These are phyloP conservation scores for Catocala fraxini DNA, from an alignment of 2,888 invertebrate genomes.

Conservation along the genomic window DNA sequence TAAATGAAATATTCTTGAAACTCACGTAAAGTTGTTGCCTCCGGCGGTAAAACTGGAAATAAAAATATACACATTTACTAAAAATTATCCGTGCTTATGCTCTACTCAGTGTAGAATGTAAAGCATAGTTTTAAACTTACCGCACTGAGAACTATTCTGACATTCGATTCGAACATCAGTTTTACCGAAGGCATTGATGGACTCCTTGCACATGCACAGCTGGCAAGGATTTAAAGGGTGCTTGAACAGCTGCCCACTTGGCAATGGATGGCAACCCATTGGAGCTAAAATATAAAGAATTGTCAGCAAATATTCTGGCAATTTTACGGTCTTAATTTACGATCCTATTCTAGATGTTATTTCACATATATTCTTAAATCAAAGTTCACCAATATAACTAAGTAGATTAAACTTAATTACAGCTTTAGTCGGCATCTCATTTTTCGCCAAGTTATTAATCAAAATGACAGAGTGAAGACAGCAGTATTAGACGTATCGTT, in stretches of 20 bases:
- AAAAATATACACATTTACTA: background rate
- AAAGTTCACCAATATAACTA: no score
- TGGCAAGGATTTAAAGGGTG: constrained; percentile 79
- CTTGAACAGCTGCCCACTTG: constrained; percentile 64
- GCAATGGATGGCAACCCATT: constrained; percentile 70
- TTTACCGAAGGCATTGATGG: constrained; percentile 48
- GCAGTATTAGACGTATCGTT: constrained; percentile 29
- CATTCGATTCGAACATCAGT: constrained; percentile 66
- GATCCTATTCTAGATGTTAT: no score
- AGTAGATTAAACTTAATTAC: no score
- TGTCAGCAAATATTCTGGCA: background rate
- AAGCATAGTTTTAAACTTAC: constrained; percentile 50
- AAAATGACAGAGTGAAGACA: constrained; percentile 27
- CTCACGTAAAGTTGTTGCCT: constrained; percentile 53
- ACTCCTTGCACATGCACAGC: constrained; percentile 66
- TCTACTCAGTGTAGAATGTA: no score
- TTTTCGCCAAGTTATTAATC: constrained; percentile 28
- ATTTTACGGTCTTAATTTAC: no score
- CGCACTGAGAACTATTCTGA: constrained; percentile 66
- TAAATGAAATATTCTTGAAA: constrained; percentile 13
- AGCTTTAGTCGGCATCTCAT: no score
- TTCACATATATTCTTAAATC: no score
- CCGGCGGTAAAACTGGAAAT: constrained; percentile 51
- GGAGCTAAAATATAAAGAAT: constrained; percentile 23
- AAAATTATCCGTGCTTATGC: no score